phyloP scores from a whole-genome alignment of 1,140 invertebrate species.

The Drosophila arizonae region DNA sequence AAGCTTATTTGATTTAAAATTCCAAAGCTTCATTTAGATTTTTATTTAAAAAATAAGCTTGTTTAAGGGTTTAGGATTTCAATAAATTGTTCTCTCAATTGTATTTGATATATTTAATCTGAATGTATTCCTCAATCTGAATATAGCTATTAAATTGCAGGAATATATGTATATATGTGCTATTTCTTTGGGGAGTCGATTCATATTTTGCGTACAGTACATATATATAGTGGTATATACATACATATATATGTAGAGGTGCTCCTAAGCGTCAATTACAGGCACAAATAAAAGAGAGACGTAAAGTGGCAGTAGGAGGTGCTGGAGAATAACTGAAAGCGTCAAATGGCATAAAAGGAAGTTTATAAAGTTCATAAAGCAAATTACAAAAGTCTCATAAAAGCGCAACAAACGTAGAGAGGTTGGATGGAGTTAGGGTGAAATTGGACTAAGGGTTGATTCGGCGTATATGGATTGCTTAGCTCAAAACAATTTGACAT shows the following conservation, averaged over 20 bases:
- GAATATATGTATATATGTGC: no score
- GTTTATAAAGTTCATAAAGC: slow-evolving; percentile 75
- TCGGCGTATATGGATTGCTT: not conserved
- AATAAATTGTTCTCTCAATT: no score
- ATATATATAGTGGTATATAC: not conserved
- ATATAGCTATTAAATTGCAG: no score
- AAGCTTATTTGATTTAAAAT: not conserved
- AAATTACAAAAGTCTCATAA: slow-evolving; percentile 69
- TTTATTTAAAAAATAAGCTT: no score
- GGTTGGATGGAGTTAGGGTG: not conserved
- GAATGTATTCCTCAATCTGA: no score
- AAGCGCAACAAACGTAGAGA: slow-evolving; percentile 47
- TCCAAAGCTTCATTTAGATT: no score
- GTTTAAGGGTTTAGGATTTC: no score
- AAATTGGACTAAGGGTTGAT: not conserved
- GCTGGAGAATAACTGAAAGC: slow-evolving; percentile 4
- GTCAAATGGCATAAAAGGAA: slow-evolving; percentile 41
- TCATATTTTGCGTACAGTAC: not conserved
- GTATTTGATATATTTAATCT: no score
- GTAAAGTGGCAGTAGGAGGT: slow-evolving; percentile 14
- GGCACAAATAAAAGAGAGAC: slow-evolving; percentile 23
- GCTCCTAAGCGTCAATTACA: slow-evolving; percentile 24
- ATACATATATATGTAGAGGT: slow-evolving; percentile 3
- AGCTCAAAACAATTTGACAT: slow-evolving; percentile 48
- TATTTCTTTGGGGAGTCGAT: not conserved